These are phyloP conservation scores for Lasiommata megera DNA, from an alignment of 2,888 invertebrate genomes.

Conservation along the genomic window DNA sequence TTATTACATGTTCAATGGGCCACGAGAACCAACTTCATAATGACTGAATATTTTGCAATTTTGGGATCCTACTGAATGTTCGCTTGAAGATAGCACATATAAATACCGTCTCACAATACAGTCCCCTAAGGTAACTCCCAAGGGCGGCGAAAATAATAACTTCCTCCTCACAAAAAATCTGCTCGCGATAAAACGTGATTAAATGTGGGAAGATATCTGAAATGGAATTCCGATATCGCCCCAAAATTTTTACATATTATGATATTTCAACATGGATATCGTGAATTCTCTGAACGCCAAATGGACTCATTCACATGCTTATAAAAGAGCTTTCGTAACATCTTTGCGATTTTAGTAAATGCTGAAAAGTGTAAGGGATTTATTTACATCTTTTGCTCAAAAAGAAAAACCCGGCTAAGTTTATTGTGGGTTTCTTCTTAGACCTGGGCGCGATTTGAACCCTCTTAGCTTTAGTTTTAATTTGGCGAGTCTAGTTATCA, in stretches of 20 bases:
- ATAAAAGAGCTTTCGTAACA: conserved; percentile 6
- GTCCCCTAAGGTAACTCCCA: conserved; percentile 45
- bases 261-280: conserved; percentile 13
- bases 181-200: conserved; percentile 42
- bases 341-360: conserved; percentile 2
- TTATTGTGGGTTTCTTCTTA: too few relatives aligned
- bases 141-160: conserved; percentile 49
- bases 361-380: neutral
- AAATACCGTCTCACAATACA: conserved; percentile 11
- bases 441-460: too few relatives aligned
- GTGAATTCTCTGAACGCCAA: conserved; percentile 2
- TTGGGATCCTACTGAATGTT: neutral
- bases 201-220: conserved; percentile 33
- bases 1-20: too few relatives aligned
- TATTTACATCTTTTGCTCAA: neutral
- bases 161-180: conserved; percentile 35
- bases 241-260: conserved; percentile 27
- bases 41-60: neutral
- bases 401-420: too few relatives aligned
- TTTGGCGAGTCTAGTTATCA: too few relatives aligned
- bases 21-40: neutral
- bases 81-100: conserved; percentile 8
- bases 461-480: too few relatives aligned
- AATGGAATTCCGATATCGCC: conserved; percentile 37
- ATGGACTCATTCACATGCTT: conserved; percentile 6